phyloP scores from a whole-genome alignment of 2,113 vertebrate species.

The Podarcis cretensis region DNA sequence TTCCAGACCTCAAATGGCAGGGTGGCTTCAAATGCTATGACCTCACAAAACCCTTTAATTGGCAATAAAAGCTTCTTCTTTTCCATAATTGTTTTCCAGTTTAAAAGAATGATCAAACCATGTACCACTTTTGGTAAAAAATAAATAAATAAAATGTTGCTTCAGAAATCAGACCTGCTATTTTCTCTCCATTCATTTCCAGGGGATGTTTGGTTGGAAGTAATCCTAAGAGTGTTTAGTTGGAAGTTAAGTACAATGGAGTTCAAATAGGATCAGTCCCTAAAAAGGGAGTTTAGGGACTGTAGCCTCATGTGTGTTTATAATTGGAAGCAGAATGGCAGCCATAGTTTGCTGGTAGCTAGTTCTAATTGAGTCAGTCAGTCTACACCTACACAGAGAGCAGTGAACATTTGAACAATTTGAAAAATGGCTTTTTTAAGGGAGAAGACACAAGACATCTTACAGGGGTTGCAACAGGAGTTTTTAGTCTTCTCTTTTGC shows the following conservation, averaged over 20 bases:
- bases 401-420: constrained; percentile 54
- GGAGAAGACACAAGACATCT: constrained; percentile 26
- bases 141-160: no score
- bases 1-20: neutral
- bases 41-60: neutral
- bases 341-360: neutral
- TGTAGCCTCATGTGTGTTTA: constrained; percentile 10
- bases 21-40: neutral
- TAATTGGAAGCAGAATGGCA: neutral
- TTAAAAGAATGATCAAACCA: neutral
- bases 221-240: neutral
- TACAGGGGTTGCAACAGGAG: constrained; percentile 40
- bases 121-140: neutral
- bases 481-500: constrained; percentile 6
- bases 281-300: neutral
- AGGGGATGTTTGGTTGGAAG: neutral
- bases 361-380: constrained; percentile 47
- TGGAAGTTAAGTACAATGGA: neutral
- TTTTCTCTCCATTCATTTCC: neutral
- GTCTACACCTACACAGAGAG: constrained; percentile 59
- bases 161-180: neutral
- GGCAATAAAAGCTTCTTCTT: neutral
- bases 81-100: neutral
- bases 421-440: constrained; percentile 53
- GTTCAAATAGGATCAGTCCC: neutral